A percentile compares a stretch with the other conserved stretches of the same genome.
Evolutionary conservation across 2,113 vertebrate genomes (phyloP).

Genomic region (Cottus gobio): DNA sequence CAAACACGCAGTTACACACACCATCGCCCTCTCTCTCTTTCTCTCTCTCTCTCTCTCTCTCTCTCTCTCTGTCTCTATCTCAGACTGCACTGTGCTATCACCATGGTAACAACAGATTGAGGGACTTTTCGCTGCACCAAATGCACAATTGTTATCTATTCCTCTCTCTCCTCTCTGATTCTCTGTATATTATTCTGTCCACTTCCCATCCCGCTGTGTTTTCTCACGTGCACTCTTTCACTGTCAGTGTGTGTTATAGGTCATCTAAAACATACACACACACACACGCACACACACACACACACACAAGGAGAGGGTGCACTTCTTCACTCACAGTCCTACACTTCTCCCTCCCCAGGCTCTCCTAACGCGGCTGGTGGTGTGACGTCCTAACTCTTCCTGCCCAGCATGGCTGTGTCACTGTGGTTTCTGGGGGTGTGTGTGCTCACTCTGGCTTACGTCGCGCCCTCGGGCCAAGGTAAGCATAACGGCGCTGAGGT

Average conservation of each 20-base stretch:
- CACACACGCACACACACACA: constrained; percentile 1
- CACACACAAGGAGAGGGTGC: neutral
- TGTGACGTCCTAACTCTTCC: constrained; percentile 73
- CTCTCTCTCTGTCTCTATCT: constrained; percentile 11
- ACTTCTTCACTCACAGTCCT: constrained; percentile 27
- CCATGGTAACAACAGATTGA: constrained; percentile 81
- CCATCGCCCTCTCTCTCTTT: constrained; percentile 1
- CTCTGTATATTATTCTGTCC: constrained; percentile 43
- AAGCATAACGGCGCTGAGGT: constrained; percentile 13
- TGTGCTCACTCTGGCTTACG: constrained; percentile 70
- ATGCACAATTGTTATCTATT: constrained; percentile 69
- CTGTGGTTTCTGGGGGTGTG: constrained; percentile 80
- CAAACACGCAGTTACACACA: constrained; percentile 37
- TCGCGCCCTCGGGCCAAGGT: constrained; percentile 81
- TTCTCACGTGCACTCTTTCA: constrained; percentile 37
- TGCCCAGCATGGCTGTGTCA: constrained; percentile 77
- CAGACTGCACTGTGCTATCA: constrained; percentile 64
- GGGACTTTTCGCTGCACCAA: constrained; percentile 65
- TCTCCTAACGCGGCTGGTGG: constrained; percentile 69
- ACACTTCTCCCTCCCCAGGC: constrained; percentile 71
- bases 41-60: neutral
- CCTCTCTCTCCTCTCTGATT: constrained; percentile 42
- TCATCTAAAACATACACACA: constrained; percentile 13
- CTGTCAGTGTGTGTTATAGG: constrained; percentile 29
- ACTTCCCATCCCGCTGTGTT: constrained; percentile 39